A percentile compares a stretch with the other conserved stretches of the same genome.
Evolutionary conservation across 1,140 invertebrate species (phyloP).

Genomic region (Drosophila chauvacae): DNA sequence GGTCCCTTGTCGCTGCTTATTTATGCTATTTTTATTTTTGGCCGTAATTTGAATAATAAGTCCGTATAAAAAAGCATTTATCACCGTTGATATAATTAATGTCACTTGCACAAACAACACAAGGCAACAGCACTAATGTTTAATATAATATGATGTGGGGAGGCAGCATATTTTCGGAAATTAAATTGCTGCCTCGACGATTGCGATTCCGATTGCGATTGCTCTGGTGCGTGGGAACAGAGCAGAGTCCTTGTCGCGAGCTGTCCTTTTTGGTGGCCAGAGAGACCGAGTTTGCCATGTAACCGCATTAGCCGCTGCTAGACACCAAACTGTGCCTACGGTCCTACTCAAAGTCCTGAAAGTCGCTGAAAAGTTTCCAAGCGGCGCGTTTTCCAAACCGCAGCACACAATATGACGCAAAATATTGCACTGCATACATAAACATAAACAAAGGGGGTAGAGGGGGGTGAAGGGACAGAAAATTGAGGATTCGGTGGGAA

Average conservation of each 20-base stretch:
- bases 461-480: not conserved
- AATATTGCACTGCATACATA: conserved; percentile 79
- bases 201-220: not conserved
- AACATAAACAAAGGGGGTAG: conserved; percentile 53
- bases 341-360: conserved; percentile 17
- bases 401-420: conserved; percentile 74
- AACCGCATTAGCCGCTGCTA: conserved; percentile 68
- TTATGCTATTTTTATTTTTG: conserved; percentile 46
- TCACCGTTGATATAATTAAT: conserved; percentile 74
- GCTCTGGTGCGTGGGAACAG: not conserved
- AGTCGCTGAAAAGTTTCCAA: conserved; percentile 50
- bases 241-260: conserved; percentile 3
- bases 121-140: conserved; percentile 6
- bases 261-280: conserved; percentile 7
- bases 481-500: not conserved
- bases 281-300: conserved; percentile 33
- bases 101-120: conserved; percentile 53
- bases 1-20: conserved; percentile 36
- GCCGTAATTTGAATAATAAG: conserved; percentile 70
- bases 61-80: conserved; percentile 69
- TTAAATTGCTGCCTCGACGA: conserved; percentile 41
- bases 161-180: conserved; percentile 48
- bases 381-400: conserved; percentile 46
- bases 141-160: conserved; percentile 24
- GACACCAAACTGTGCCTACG: conserved; percentile 64